Percentiles rank a stretch among this genome's conserved stretches.
phyloP scores from a whole-genome alignment of 1,140 invertebrate genomes.

The Babylonia areolata region DNA sequence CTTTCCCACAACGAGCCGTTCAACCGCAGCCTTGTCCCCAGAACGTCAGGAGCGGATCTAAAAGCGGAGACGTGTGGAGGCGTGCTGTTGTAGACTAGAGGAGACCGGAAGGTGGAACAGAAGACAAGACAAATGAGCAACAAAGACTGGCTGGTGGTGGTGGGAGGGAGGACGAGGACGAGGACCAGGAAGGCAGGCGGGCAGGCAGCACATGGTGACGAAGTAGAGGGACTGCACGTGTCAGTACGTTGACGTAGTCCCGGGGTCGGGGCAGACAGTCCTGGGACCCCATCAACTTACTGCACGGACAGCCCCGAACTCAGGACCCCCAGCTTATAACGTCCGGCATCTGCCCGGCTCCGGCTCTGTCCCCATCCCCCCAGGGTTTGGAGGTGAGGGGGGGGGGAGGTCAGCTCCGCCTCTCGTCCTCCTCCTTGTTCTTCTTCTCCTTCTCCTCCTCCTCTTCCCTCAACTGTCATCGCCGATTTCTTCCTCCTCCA shows the following conservation, averaged over 20 bases:
- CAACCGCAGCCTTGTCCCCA: too few relatives aligned
- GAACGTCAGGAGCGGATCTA: too few relatives aligned
- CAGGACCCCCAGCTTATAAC: slow-evolving; percentile 12
- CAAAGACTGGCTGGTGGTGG: neutral
- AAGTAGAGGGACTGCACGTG: slow-evolving; percentile 41
- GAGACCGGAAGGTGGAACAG: neutral
- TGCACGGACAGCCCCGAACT: slow-evolving; percentile 48
- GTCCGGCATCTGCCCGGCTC: neutral
- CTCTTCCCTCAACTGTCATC: neutral
- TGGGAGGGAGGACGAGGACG: neutral
- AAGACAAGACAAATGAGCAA: neutral
- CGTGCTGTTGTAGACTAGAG: too few relatives aligned
- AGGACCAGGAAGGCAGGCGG: neutral
- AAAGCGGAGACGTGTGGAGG: too few relatives aligned
- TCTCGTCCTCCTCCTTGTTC: too few relatives aligned
- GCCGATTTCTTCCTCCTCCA: neutral
- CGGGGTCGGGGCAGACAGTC: slow-evolving; percentile 56
- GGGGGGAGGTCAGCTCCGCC: neutral
- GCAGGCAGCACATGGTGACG: neutral
- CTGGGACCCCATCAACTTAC: slow-evolving; percentile 73
- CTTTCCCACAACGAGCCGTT: too few relatives aligned
- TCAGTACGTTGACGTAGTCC: slow-evolving; percentile 72
- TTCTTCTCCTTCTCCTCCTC: too few relatives aligned
- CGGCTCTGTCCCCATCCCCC: neutral
- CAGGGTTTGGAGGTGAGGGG: too few relatives aligned